phyloP scores from a whole-genome alignment of 2,888 invertebrate species.

The Hydropsyche betteni region DNA sequence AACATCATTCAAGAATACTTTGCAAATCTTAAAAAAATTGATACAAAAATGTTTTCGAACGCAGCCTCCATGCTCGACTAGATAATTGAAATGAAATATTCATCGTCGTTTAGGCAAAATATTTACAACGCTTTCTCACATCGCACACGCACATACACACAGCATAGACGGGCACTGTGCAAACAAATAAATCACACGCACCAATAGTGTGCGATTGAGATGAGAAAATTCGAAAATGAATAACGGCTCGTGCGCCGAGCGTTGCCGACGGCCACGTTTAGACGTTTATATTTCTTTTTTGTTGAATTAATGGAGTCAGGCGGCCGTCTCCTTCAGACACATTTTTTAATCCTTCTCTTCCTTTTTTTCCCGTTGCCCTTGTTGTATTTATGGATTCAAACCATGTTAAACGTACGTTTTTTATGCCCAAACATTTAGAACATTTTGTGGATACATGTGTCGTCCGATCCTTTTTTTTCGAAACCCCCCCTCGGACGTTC shows the following conservation, averaged over 20 bases:
- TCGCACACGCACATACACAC: neutral
- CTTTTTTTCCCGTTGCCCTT: neutral
- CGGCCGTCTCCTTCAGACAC: constrained; percentile 39
- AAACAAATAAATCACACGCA: constrained; percentile 24
- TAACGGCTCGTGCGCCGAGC: constrained; percentile 26
- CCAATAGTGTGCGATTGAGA: constrained; percentile 31
- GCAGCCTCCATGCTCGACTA: too few relatives aligned
- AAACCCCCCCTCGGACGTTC: neutral
- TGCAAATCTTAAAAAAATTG: too few relatives aligned
- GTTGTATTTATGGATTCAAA: constrained; percentile 34
- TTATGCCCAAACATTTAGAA: constrained; percentile 37
- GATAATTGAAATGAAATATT: constrained; percentile 26
- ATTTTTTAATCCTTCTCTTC: constrained; percentile 24
- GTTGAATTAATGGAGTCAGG: constrained; percentile 39
- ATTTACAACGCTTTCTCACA: neutral
- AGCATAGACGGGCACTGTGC: constrained; percentile 10
- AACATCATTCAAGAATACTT: too few relatives aligned
- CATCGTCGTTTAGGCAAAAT: constrained; percentile 11
- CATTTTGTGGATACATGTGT: constrained; percentile 32
- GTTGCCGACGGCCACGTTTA: constrained; percentile 33
- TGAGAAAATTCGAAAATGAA: constrained; percentile 26
- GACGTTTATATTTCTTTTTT: constrained; percentile 34
- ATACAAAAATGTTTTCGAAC: too few relatives aligned
- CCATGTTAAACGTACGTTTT: constrained; percentile 28
- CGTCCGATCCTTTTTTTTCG: constrained; percentile 29